Percentiles rank a stretch among this genome's conserved stretches.
These are phyloP conservation scores for Ectemnius continuus DNA, from an alignment of 2,888 invertebrate genomes.

Conservation along the genomic window DNA sequence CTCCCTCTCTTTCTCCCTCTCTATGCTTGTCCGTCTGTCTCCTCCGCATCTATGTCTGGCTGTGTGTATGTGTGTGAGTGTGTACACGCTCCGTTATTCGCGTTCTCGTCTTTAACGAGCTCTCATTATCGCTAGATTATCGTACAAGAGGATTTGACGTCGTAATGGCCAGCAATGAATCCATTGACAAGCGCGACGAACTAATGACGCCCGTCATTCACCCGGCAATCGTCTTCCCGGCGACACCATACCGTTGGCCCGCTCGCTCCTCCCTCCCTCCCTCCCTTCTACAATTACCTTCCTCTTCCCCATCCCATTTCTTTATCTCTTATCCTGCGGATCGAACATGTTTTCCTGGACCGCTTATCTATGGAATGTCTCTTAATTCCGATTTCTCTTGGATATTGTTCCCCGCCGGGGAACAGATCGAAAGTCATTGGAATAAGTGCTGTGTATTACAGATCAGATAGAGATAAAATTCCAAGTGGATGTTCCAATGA, in stretches of 20 bases:
- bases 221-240: constrained; percentile 57
- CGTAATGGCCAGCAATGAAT: constrained; percentile 70
- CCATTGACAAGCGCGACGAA: constrained; percentile 71
- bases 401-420: too few species aligned
- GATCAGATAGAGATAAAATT: too few species aligned
- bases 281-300: not conserved
- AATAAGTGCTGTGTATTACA: too few species aligned
- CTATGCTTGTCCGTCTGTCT: not conserved
- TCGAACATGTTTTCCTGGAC: too few species aligned
- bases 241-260: constrained; percentile 41
- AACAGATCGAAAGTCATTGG: too few species aligned
- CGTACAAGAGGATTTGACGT: constrained; percentile 70
- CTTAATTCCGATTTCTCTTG: too few species aligned
- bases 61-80: too few species aligned
- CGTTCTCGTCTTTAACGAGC: constrained; percentile 65
- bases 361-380: too few species aligned
- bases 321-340: too few species aligned
- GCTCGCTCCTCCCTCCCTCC: constrained; percentile 20
- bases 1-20: too few species aligned
- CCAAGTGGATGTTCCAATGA: too few species aligned
- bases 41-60: constrained; percentile 30
- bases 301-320: not conserved
- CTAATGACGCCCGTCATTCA: constrained; percentile 71
- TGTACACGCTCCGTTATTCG: constrained; percentile 51
- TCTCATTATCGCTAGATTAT: constrained; percentile 75